Percentiles rank a stretch among this genome's conserved stretches.
Evolutionary conservation across 2,888 invertebrate genomes (phyloP).

Genomic region (Cantharis rufa): DNA sequence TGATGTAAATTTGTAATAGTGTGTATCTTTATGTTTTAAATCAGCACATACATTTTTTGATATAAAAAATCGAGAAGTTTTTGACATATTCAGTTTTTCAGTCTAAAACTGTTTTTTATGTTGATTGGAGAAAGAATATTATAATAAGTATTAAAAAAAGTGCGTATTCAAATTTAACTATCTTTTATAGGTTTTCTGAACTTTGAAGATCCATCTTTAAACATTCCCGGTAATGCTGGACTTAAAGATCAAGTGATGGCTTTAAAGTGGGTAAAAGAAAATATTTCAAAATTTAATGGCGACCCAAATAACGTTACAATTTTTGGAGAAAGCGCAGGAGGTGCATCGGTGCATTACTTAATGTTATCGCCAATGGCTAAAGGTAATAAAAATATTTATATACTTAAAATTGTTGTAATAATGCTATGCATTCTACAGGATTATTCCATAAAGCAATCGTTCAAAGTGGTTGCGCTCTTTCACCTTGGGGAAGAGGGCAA

Average conservation of each 20-base stretch:
- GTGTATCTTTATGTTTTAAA: too few relatives aligned
- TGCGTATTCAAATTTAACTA: too few relatives aligned
- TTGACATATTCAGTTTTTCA: too few relatives aligned
- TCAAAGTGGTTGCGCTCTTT: conserved; percentile 8
- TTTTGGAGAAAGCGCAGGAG: conserved; percentile 61
- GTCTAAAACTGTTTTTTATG: too few relatives aligned
- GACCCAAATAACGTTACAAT: conserved; percentile 59
- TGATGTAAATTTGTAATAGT: too few relatives aligned
- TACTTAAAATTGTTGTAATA: neutral
- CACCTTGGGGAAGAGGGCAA: conserved; percentile 28
- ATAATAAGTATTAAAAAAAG: too few relatives aligned
- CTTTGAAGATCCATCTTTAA: conserved; percentile 55
- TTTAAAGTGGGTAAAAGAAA: conserved; percentile 58
- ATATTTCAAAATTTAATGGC: conserved; percentile 58
- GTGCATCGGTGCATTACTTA: conserved; percentile 56
- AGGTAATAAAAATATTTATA: conserved; percentile 34
- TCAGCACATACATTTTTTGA: too few relatives aligned
- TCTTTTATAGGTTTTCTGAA: conserved; percentile 55
- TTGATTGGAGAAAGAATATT: too few relatives aligned
- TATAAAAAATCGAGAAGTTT: too few relatives aligned
- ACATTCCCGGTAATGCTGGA: conserved; percentile 60
- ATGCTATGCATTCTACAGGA: neutral
- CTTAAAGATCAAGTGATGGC: conserved; percentile 61
- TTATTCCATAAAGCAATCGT: conserved; percentile 16
- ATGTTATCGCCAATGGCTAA: conserved; percentile 58